phyloP scores from a whole-genome alignment of 2,888 invertebrate species.

The Diogma glabrata region DNA sequence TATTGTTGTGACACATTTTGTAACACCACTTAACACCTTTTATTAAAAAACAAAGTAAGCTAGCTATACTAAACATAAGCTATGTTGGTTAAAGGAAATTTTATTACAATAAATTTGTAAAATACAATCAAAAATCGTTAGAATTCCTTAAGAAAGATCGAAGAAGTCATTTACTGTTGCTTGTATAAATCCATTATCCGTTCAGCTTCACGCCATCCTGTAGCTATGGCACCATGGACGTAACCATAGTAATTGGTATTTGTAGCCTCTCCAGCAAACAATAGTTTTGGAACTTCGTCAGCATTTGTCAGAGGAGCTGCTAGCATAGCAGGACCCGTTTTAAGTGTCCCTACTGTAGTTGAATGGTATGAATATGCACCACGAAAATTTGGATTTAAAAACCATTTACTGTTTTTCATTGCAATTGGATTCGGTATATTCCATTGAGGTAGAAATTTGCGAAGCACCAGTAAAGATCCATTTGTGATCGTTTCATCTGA shows the following conservation, averaged over 20 bases:
- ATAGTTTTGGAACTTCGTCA: constrained; percentile 40
- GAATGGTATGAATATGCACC: too few relatives aligned
- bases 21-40: too few relatives aligned
- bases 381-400: constrained; percentile 43
- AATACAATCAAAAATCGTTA: too few relatives aligned
- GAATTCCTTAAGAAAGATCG: too few relatives aligned
- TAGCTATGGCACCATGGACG: constrained; percentile 61
- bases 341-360: too few relatives aligned
- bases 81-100: too few relatives aligned
- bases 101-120: too few relatives aligned
- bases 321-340: constrained; percentile 41
- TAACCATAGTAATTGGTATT: constrained; percentile 52
- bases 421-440: constrained; percentile 28
- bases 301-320: constrained; percentile 39
- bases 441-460: constrained; percentile 30
- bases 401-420: constrained; percentile 45
- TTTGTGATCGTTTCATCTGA: constrained; percentile 38
- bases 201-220: constrained; percentile 63
- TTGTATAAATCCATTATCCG: constrained; percentile 37
- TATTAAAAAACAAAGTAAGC: too few relatives aligned
- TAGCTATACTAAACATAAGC: too few relatives aligned
- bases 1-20: too few relatives aligned
- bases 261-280: constrained; percentile 59
- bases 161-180: too few relatives aligned
- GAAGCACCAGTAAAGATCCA: constrained; percentile 31